Conservation (phyloP, 2,888 invertebrate species). For the Ophion ventricosus region DNA sequence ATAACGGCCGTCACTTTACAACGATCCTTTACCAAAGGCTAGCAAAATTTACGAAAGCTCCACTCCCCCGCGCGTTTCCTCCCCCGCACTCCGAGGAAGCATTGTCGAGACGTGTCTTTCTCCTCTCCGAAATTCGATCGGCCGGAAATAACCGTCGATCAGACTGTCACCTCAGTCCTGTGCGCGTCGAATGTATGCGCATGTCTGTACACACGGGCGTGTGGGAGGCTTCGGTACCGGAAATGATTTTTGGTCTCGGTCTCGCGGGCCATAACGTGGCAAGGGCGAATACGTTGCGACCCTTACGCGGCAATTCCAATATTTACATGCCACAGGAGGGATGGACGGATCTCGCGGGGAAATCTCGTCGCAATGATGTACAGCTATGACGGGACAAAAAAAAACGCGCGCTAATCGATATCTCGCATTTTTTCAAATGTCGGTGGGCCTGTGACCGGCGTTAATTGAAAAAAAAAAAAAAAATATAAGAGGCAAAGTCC, state of each 20-base stretch:
- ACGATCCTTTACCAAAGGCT: neutral
- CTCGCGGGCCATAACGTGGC: slow-evolving; percentile 8
- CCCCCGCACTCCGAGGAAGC: neutral
- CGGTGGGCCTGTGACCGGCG: neutral
- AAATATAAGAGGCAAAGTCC: neutral
- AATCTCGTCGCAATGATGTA: slow-evolving; percentile 26
- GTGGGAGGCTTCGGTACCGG: slow-evolving; percentile 38
- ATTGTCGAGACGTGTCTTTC: slow-evolving; percentile 34
- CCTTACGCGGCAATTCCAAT: no score
- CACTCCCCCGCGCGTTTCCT: neutral
- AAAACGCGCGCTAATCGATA: slow-evolving; percentile 19
- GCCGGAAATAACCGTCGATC: slow-evolving; percentile 61
- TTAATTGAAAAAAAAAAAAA: neutral
- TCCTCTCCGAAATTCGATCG: slow-evolving; percentile 54
- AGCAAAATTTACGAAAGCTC: slow-evolving; percentile 23
- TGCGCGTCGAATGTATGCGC: slow-evolving; percentile 18
- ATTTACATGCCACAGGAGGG: neutral
- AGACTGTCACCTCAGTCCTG: slow-evolving; percentile 40
- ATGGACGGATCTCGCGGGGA: neutral
- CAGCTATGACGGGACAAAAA: slow-evolving; percentile 2
- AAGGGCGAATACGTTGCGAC: neutral
- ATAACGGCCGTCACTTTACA: no score
- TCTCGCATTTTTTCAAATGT: neutral
- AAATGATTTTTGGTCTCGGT: slow-evolving; percentile 63
- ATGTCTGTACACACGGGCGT: neutral